Conservation (phyloP, 2,113 vertebrate species). For the Holacanthus passer region DNA sequence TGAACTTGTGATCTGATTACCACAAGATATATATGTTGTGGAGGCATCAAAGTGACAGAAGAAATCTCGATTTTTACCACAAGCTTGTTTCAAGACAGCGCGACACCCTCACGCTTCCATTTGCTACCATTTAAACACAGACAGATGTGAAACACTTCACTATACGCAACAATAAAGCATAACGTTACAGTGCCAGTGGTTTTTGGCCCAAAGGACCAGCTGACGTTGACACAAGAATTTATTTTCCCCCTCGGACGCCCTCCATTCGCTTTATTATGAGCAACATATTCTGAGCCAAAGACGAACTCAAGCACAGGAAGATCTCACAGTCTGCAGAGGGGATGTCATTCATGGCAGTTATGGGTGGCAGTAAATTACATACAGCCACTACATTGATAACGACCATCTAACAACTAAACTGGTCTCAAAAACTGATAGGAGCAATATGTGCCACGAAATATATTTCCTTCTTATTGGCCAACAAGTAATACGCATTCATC, state of each 20-base stretch:
- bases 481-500: constrained; percentile 61
- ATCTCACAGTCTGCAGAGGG: constrained; percentile 14
- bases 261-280: not conserved
- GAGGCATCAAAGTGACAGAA: constrained; percentile 13
- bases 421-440: constrained; percentile 66
- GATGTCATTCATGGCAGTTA: constrained; percentile 54
- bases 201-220: constrained; percentile 12
- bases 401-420: constrained; percentile 68
- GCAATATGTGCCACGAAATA: constrained; percentile 75
- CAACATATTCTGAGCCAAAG: constrained; percentile 11
- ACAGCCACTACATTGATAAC: constrained; percentile 59
- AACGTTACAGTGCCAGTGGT: not conserved
- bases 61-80: constrained; percentile 18
- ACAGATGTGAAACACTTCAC: constrained; percentile 7
- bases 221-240: constrained; percentile 20
- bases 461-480: constrained; percentile 69
- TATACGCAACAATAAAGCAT: not conserved
- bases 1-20: constrained; percentile 47
- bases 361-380: constrained; percentile 53
- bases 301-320: not conserved
- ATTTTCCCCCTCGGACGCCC: constrained; percentile 16
- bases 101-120: not conserved
- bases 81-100: constrained; percentile 14
- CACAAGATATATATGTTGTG: constrained; percentile 6
- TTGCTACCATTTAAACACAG: constrained; percentile 21